Evolutionary conservation across 2,888 invertebrate species (phyloP), one percentile per base, ranked within the genome.

Genomic region (Hirtodrosophila confusa): DNA sequence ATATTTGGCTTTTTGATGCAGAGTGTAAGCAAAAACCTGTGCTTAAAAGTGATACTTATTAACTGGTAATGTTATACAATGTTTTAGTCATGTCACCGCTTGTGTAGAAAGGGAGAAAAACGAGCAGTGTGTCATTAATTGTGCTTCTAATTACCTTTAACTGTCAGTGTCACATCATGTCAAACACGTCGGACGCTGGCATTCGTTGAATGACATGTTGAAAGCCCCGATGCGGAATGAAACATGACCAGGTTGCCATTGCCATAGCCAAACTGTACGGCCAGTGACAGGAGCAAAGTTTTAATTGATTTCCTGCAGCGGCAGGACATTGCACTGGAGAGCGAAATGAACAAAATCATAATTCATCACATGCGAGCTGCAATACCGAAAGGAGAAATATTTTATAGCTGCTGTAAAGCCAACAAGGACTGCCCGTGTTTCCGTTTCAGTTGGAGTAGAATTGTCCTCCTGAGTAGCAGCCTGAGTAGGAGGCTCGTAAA

Each of bases 251-350:
- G 57, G 67, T 50, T 58, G 68, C 7, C 53, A 31, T n/a, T 17
- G 54, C 8, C 47, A 41, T 12, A 4, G 8, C 27, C 27, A 27
- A 5, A 27, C 29, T 7, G 65, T 43, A 51, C 51, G 48, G 61
- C 23, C 61, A 48, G 11, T 36, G 69, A 61, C 66, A 64, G 51
- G 69, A 62, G 74, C 45, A 80, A 83, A 83, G 72, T 83, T 83
- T 86, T 83, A 83, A 83, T 83, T 83, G 82, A 83, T 83, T 83
- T 86, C 84, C 80, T 84, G 82, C 73, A 61, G 44, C 29, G 40
- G 8, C 27, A 69, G 45, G 36, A 49, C 57, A 45, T 43, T 50
- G 71, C 58, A 64, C 33, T 39, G 33, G 39, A 10, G 33, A 23
- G 17, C 39, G 48, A 27, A 27, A 43, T 35, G 45, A 24, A 48